Conservation (phyloP, 1,140 invertebrate genomes). For the Bombus sibiricus region DNA sequence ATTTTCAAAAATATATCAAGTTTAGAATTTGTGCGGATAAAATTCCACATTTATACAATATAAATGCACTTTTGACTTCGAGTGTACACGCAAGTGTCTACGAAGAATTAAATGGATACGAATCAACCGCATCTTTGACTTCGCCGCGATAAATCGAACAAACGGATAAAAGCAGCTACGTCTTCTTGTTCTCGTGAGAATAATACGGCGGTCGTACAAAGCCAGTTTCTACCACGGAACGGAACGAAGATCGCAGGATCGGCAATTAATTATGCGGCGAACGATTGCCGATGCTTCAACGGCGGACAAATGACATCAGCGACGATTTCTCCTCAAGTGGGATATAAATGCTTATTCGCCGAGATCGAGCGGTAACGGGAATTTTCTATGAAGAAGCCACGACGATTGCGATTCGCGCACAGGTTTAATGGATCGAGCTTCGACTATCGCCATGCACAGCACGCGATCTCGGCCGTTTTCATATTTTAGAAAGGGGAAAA, state of each 20-base stretch:
- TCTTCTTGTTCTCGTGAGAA: background rate
- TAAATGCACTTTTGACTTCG: background rate
- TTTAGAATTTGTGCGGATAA: too few relatives aligned
- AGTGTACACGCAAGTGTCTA: background rate
- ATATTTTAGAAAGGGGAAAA: slow-evolving; percentile 30
- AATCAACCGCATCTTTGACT: background rate
- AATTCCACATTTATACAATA: too few relatives aligned
- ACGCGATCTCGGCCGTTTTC: background rate
- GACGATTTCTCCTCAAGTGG: slow-evolving; percentile 78
- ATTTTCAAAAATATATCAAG: background rate
- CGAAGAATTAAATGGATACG: background rate
- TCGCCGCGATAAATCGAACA: background rate
- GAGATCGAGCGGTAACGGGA: slow-evolving; percentile 74
- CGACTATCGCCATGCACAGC: background rate
- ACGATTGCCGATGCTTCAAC: slow-evolving; percentile 37
- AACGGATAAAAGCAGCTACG: background rate
- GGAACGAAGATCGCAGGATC: slow-evolving; percentile 10
- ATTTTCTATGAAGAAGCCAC: slow-evolving; percentile 58
- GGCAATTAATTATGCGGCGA: slow-evolving; percentile 61
- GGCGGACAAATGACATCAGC: slow-evolving; percentile 65
- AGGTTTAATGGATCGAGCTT: slow-evolving; percentile 4
- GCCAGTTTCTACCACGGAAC: background rate
- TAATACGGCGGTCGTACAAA: background rate
- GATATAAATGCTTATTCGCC: slow-evolving; percentile 71
- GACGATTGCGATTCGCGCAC: background rate